Conservation (phyloP, 2,888 invertebrate species). For the Ophraella communa region DNA sequence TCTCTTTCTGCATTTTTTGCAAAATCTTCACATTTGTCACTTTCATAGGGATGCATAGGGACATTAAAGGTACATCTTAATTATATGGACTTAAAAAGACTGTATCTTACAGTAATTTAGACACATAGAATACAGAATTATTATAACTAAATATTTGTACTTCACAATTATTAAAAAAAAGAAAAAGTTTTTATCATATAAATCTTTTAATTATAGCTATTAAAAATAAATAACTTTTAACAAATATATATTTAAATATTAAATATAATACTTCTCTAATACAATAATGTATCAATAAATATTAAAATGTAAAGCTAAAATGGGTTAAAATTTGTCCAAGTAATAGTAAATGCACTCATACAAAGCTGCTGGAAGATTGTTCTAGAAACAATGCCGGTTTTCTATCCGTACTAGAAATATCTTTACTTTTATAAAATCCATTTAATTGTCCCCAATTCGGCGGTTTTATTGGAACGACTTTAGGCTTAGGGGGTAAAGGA, state of each 20-base stretch:
- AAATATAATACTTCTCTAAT: slow-evolving; percentile 41
- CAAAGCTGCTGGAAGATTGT: slow-evolving; percentile 71
- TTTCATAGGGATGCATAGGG: no score
- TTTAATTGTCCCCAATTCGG: slow-evolving; percentile 64
- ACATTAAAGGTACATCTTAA: no score
- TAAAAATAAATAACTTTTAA: slow-evolving; percentile 22
- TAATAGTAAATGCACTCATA: slow-evolving; percentile 50
- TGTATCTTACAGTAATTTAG: no score
- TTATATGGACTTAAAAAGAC: no score
- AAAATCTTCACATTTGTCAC: no score
- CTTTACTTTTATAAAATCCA: slow-evolving; percentile 49
- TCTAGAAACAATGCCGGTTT: slow-evolving; percentile 64
- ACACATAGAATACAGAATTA: no score
- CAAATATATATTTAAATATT: slow-evolving; percentile 38
- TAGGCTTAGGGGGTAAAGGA: slow-evolving; percentile 78
- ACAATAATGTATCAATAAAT: slow-evolving; percentile 39
- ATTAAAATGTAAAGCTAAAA: slow-evolving; percentile 29
- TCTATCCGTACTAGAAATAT: slow-evolving; percentile 34
- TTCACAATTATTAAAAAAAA: no score
- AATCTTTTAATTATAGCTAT: slow-evolving; percentile 8
- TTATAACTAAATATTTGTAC: no score
- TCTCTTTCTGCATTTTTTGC: no score
- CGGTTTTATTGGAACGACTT: slow-evolving; percentile 70
- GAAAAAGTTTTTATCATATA: not conserved
- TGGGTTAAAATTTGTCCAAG: slow-evolving; percentile 9